A percentile compares a stretch with the other conserved stretches of the same genome.
phyloP scores from a whole-genome alignment of 2,888 invertebrate species.

The Dinocampus coccinellae region DNA sequence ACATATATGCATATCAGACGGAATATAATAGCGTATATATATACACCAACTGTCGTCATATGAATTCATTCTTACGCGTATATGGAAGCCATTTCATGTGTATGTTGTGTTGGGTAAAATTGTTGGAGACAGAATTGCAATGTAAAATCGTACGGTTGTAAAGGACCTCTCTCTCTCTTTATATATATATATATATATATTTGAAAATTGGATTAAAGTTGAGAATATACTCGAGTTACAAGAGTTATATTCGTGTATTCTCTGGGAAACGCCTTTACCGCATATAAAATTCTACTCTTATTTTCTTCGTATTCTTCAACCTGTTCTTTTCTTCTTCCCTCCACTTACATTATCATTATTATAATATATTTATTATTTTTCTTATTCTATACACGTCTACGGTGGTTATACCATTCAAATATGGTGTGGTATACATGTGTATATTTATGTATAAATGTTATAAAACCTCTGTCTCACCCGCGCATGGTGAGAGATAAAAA shows the following conservation, averaged over 20 bases:
- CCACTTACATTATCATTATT: not conserved
- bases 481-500: slow-evolving; percentile 52
- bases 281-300: not conserved
- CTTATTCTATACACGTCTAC: not conserved
- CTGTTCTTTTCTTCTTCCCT: not conserved
- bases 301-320: not conserved
- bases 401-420: not conserved
- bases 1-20: slow-evolving; percentile 30
- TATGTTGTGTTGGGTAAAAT: too few relatives aligned
- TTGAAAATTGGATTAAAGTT: slow-evolving; percentile 52
- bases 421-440: not conserved
- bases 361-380: not conserved
- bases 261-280: not conserved
- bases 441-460: not conserved
- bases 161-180: too few relatives aligned
- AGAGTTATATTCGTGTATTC: not conserved
- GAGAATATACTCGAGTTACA: too few relatives aligned
- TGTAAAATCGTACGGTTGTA: not conserved
- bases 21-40: not conserved
- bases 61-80: not conserved
- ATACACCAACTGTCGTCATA: slow-evolving; percentile 21
- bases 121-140: too few relatives aligned
- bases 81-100: slow-evolving; percentile 8
- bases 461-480: slow-evolving; percentile 21
- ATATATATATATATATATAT: not conserved